phyloP scores from a whole-genome alignment of 2,888 invertebrate genomes.

The Drosophila atripex region DNA sequence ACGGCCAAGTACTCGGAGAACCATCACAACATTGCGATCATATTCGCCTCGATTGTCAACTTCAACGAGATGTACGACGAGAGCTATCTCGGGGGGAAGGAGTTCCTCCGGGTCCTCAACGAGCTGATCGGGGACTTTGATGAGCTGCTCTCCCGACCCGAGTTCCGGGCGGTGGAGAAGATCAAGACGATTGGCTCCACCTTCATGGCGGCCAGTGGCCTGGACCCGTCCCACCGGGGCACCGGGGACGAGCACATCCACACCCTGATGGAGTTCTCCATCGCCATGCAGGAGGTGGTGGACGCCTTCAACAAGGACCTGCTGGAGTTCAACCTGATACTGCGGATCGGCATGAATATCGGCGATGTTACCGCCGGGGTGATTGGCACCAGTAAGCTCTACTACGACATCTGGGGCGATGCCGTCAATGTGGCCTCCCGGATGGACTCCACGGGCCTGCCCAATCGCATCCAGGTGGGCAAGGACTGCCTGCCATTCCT shows the following conservation, averaged over 20 bases:
- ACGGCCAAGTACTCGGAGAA: slow-evolving; percentile 97
- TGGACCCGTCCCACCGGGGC: slow-evolving; percentile 91
- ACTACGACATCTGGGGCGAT: slow-evolving; percentile 99
- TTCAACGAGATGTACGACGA: slow-evolving; percentile 99
- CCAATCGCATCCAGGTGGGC: slow-evolving; percentile 92
- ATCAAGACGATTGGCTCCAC: slow-evolving; percentile 99
- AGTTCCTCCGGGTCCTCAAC: slow-evolving; percentile 96
- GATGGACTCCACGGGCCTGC: slow-evolving; percentile 98
- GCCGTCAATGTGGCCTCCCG: slow-evolving; percentile 98
- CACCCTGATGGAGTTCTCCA: slow-evolving; percentile 95
- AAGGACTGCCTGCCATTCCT: slow-evolving; percentile 90
- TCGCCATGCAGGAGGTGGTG: slow-evolving; percentile 95
- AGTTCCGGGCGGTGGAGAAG: slow-evolving; percentile 96
- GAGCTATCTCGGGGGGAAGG: slow-evolving; percentile 96
- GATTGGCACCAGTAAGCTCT: slow-evolving; percentile 97
- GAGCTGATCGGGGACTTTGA: slow-evolving; percentile 98
- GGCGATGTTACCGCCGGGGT: slow-evolving; percentile 98
- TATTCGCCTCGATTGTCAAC: slow-evolving; percentile 98
- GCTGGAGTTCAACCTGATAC: slow-evolving; percentile 93
- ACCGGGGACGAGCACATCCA: slow-evolving; percentile 90
- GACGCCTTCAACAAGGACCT: slow-evolving; percentile 95
- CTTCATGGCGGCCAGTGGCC: slow-evolving; percentile 98
- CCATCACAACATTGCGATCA: slow-evolving; percentile 95
- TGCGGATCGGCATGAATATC: slow-evolving; percentile 95
- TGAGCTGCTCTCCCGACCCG: slow-evolving; percentile 92